Base-by-base conservation (phyloP, 35 echinoderm and acorn worm species). In the Apostichopus japonicus region DNA sequence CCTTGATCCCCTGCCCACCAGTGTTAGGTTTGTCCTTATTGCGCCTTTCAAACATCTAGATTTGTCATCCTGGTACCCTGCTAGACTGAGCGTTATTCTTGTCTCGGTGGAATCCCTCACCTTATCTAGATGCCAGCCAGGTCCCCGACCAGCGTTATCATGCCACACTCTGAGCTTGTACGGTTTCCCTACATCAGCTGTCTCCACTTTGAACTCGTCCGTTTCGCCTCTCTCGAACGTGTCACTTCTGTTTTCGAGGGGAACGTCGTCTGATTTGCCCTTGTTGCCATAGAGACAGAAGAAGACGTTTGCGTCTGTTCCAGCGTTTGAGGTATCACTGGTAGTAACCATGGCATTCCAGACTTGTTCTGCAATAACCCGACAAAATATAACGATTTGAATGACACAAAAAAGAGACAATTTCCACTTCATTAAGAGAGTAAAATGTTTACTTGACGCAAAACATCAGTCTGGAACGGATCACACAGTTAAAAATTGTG, bases 121-220 rank as follows among this genome's bases (percentile, higher is more conserved):
- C 97, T 96, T 96, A 58, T 96, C 93, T 6, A 99, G 92, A 92
- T 99, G 95, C 97, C 97, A 99, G 13, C 97, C 95, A 21, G 97
- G 80, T 24, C 91, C 93, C 73, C 87, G 59, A 44, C 97, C 97
- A 87, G 78, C 77, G 71, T 99, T 96, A 54, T 99, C 97, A 79
- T 99, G 97, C 95, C 97, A 96, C 24, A 99, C 91, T n/a, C 95
- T 87, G 80, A 99, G 84, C 72, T 99, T 99, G 88, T 95, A 99
- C 6, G 95, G 97, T 77, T 99, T 99, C 17, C 97, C 97, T 15
- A 99, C 95, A 79, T 94, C 90, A 9, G 94, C 93, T 23, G 92
- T 84, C 81, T 96, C 97, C 53, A 99, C 91, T 65, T 99, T 99
- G 83, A 99, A 99, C 53, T 93, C 92, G 80, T 99, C 95, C 44